A percentile compares a stretch with the other conserved stretches of the same genome.
Evolutionary conservation across 2,113 vertebrate species (phyloP).

Genomic region (Andinoacara biseriatus): DNA sequence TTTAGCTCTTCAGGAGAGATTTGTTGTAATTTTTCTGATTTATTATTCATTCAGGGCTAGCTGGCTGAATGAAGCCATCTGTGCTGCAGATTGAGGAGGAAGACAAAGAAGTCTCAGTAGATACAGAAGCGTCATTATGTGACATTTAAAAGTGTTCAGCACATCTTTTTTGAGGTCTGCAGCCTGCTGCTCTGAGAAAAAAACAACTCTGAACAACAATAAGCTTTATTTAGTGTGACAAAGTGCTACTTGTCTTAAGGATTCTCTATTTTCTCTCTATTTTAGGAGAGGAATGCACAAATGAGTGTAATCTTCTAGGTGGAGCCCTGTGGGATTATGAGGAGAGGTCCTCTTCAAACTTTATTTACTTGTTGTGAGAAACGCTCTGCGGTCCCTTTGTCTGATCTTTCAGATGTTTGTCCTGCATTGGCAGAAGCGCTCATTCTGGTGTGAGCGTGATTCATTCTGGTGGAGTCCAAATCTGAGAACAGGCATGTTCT

Average conservation of each 20-base stretch:
- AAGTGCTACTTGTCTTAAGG: slow-evolving; percentile 41
- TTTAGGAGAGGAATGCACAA: slow-evolving; percentile 65
- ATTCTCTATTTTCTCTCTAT: slow-evolving; percentile 65
- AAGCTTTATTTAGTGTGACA: slow-evolving; percentile 27
- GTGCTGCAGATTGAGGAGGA: slow-evolving; percentile 39
- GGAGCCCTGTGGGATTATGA: slow-evolving; percentile 51
- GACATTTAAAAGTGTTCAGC: slow-evolving; percentile 36
- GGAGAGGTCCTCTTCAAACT: slow-evolving; percentile 45
- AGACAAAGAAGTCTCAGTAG: slow-evolving; percentile 41
- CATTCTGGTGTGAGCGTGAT: slow-evolving; percentile 43
- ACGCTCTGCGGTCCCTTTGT: slow-evolving; percentile 1
- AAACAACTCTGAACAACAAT: slow-evolving; percentile 37
- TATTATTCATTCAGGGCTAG: slow-evolving; percentile 55
- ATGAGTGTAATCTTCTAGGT: slow-evolving; percentile 62
- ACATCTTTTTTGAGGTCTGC: slow-evolving; percentile 26
- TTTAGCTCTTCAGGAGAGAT: slow-evolving; percentile 13
- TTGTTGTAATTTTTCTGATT: slow-evolving; percentile 40
- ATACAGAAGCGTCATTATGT: slow-evolving; percentile 31
- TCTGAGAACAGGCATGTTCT: slow-evolving; percentile 51
- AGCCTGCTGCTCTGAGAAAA: slow-evolving; percentile 3
- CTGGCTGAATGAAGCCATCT: slow-evolving; percentile 62
- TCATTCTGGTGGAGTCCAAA: slow-evolving; percentile 53
- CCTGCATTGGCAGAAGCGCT: slow-evolving; percentile 31
- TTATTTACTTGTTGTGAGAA: slow-evolving; percentile 39
- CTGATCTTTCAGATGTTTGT: slow-evolving; percentile 22